A percentile compares a stretch with the other conserved stretches of the same genome.
Evolutionary conservation across 2,797 vertebrate genomes (phyloP).

Genomic region (Pampus argenteus): DNA sequence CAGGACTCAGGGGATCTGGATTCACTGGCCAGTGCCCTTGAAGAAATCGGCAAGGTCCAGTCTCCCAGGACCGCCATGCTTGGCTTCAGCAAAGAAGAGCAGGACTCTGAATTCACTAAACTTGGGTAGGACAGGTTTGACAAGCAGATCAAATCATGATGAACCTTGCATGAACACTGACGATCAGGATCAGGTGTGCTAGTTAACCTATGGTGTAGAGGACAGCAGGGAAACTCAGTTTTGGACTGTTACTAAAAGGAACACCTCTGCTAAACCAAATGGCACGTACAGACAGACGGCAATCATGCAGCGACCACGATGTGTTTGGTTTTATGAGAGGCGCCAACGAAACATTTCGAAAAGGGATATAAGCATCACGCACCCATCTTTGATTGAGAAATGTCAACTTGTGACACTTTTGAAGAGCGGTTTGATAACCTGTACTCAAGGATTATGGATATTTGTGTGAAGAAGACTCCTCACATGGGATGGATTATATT

Average conservation of each 20-base stretch:
- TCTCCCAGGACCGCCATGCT: slow-evolving; percentile 79
- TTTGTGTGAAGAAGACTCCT: slow-evolving; percentile 45
- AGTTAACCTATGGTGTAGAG: slow-evolving; percentile 35
- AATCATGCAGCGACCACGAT: slow-evolving; percentile 19
- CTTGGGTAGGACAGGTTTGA: slow-evolving; percentile 60
- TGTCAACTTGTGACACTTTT: slow-evolving; percentile 37
- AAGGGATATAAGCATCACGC: slow-evolving; percentile 17
- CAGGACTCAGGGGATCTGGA: slow-evolving; percentile 95
- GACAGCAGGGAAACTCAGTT: slow-evolving; percentile 38
- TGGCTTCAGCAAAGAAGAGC: slow-evolving; percentile 79
- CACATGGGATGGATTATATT: slow-evolving; percentile 34
- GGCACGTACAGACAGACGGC: slow-evolving; percentile 41
- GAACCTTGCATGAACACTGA: slow-evolving; percentile 72
- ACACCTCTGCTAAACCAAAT: slow-evolving; percentile 66
- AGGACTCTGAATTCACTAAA: slow-evolving; percentile 87
- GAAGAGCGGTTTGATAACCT: slow-evolving; percentile 31
- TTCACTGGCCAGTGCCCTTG: slow-evolving; percentile 96
- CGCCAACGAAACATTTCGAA: slow-evolving; percentile 31
- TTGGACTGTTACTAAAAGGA: slow-evolving; percentile 63
- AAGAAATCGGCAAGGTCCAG: slow-evolving; percentile 94
- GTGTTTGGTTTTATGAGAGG: slow-evolving; percentile 40
- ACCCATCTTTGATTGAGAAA: slow-evolving; percentile 42
- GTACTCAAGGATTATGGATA: slow-evolving; percentile 44
- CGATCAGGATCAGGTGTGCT: slow-evolving; percentile 57
- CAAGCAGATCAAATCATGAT: slow-evolving; percentile 31